phyloP scores from a whole-genome alignment of 2,888 invertebrate genomes.

The Ophion ellenae region DNA sequence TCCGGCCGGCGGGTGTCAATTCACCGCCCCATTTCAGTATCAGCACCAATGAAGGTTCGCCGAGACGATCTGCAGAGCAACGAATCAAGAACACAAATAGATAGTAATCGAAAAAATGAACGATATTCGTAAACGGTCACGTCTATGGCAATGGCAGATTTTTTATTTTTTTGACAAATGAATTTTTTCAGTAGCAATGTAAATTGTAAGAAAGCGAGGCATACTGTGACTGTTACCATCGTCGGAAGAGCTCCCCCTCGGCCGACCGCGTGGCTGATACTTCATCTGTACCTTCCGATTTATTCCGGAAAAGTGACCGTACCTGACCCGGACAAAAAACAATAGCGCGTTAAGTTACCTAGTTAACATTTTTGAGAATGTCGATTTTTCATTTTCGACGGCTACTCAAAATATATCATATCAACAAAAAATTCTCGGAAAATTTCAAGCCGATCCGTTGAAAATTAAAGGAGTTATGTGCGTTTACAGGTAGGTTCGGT shows the following conservation, averaged over 20 bases:
- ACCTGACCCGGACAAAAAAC: conserved; percentile 87
- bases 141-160: not conserved
- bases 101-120: no score
- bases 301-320: conserved; percentile 99
- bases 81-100: not conserved
- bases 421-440: no score
- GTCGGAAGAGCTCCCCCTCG: conserved; percentile 96
- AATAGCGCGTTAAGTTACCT: not conserved
- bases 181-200: not conserved
- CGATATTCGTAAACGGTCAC: no score
- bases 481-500: no score
- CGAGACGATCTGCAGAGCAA: conserved; percentile 88
- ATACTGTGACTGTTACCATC: conserved; percentile 90
- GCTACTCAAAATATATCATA: no score
- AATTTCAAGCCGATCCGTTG: no score
- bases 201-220: conserved; percentile 62
- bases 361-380: no score
- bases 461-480: no score
- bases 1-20: conserved; percentile 98
- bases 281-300: conserved; percentile 99
- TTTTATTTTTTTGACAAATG: not conserved
- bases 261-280: conserved; percentile 97
- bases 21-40: conserved; percentile 99
- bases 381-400: no score
- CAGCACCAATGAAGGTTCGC: conserved; percentile 96